Percentiles rank a stretch among this genome's conserved stretches.
Evolutionary conservation across 2,797 vertebrate genomes (phyloP).

Genomic region (Chrosomus eos): DNA sequence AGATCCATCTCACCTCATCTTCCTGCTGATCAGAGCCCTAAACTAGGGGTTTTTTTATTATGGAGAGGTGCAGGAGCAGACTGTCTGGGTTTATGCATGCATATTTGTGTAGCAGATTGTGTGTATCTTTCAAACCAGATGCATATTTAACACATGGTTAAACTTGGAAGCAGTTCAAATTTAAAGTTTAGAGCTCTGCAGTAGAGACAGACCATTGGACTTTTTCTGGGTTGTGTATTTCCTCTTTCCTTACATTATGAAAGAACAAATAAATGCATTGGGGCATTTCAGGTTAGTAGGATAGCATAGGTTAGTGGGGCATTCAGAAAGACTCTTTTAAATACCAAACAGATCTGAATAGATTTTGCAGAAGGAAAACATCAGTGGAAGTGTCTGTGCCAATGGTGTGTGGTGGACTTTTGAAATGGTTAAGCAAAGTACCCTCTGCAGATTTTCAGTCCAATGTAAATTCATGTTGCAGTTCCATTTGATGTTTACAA

Average conservation of each 20-base stretch:
- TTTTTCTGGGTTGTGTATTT: not conserved
- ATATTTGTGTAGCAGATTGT: conserved; percentile 6
- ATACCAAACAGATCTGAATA: not conserved
- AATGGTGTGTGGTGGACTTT: not conserved
- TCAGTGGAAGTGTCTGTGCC: not conserved
- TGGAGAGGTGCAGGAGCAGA: not conserved
- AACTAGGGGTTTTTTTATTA: not conserved
- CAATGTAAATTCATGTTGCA: not conserved
- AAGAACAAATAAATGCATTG: not conserved
- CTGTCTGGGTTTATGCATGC: not conserved
- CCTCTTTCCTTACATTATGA: not conserved
- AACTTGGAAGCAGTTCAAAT: conserved; percentile 1
- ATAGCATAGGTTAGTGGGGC: not conserved
- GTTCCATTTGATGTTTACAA: not conserved
- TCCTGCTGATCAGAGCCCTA: not conserved
- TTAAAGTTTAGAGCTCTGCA: conserved; percentile 10
- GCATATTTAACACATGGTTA: conserved; percentile 20
- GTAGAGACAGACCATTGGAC: not conserved
- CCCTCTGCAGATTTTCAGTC: not conserved
- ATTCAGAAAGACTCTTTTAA: conserved; percentile 12
- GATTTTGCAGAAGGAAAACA: not conserved
- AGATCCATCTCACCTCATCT: conserved; percentile 12
- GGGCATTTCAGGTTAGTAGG: not conserved
- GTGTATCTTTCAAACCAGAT: conserved; percentile 16
- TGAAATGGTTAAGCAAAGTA: not conserved